Evolutionary conservation across 2,888 invertebrate species (phyloP), one percentile per base, ranked within the genome.

Genomic region (Ennomos erosarius): DNA sequence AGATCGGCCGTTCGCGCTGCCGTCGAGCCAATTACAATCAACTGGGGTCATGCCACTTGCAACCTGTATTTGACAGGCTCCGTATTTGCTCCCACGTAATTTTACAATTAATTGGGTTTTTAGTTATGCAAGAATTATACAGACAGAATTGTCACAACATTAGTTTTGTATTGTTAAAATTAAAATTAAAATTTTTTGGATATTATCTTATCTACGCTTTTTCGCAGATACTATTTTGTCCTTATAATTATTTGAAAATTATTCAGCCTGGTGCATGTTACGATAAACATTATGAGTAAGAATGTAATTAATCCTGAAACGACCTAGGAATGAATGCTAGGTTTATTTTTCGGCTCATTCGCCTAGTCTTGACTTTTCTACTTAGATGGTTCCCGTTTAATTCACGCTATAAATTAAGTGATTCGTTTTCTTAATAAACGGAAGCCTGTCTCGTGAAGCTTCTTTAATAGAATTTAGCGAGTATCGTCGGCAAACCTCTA

Each of bases 1-100:
- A 82, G 91, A 84, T 87, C 90, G 89, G 90, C 80, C 90, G 69
- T 90, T 90, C 88, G 79, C 88, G 85, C 71, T 57, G 60, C 55
- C 75, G 78, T 65, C 65, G 76, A 72, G 81, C 74, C 85, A 91
- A 91, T 90, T 90, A 85, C 74, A 83, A 74, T 73, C 83, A 82
- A 81, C 82, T 76, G 73, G 81, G 87, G 87, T 88, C 88, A 81
- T 70, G 78, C 67, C 75, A 75, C 77, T 70, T 73, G 73, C 71
- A 75, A 81, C 83, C 81, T 82, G 79, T 75, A 78, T 81, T 81
- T 75, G 84, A 81, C 82, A 76, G 76, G 78, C 73, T 74, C 78
- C 77, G 73, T 81, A 82, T 79, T 76, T 74, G 81, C 87, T 68
- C 88, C 88, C 81, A 88, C 88, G 77, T 67, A 64, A 67, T 72